Base-by-base conservation (phyloP, 92 coral and sea anemone species). In the Muricea muricata region DNA sequence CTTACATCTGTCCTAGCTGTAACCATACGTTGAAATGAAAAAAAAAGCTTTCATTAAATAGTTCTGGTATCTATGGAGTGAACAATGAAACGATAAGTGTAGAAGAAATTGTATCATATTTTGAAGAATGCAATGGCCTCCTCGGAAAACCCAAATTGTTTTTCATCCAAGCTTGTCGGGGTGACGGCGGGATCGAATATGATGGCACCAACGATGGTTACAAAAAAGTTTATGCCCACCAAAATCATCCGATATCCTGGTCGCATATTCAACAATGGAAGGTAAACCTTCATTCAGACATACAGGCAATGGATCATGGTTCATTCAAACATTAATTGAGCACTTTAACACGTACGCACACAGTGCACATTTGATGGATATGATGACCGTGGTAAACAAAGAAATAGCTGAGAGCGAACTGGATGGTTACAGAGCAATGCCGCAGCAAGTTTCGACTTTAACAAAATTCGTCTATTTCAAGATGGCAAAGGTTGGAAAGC, bases 341-440 rank as follows among this genome's bases (percentile, higher is more conserved):
- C 89, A 91, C 17, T 87, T 94, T 58, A 78, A 45, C 28, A 14
- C 81, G 47, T 82, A 91, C 79, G 92, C 92, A 0, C 61, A 72
- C 1, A 67, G 34, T 6, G 91, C 87, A 60, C 98, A 94, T 47
- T 56, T 95, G n/a, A 93, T 95, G 98, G 98, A 95, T 73, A 88
- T 95, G 90, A 87, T 95, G 97, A 25, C 91, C 9, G 84, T 94
- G 21, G 97, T 95, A 14, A 95, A 95, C 76, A 73, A 81, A 37
- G 79, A 79, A 35, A 93, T 95, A 0, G 97, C 98, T 1, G 3
- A 37, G 1, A 84, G 54, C 57, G 75, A 40, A 54, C 34, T 2
- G 9, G n/a, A n/a, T n/a, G n/a, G n/a, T n/a, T n/a, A n/a, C n/a
- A n/a, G n/a, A n/a, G n/a, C n/a, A n/a, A n/a, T n/a, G n/a, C n/a